Percentiles rank a stretch among this genome's conserved stretches.
Conservation (phyloP, 2,888 invertebrate species). For the Coremacera marginata region DNA sequence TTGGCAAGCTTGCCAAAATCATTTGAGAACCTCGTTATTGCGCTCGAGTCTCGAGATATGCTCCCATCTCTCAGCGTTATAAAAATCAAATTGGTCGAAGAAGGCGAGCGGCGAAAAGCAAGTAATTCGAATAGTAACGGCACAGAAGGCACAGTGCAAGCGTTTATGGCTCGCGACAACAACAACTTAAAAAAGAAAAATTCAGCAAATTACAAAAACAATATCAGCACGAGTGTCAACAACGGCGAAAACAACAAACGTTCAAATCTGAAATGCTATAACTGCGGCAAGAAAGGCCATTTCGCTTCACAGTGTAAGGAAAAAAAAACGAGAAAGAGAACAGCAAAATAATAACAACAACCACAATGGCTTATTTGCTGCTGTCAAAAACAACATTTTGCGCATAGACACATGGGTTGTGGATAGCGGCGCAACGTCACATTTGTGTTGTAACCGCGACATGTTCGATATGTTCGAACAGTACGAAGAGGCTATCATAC, state of each 20-base stretch:
- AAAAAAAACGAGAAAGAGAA: background rate
- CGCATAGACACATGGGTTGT: slow-evolving; percentile 30
- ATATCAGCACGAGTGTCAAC: too few relatives aligned
- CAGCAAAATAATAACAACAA: slow-evolving; percentile 1
- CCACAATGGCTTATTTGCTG: background rate
- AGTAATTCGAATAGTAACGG: background rate
- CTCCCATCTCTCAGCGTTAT: slow-evolving; percentile 24
- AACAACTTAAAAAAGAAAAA: background rate
- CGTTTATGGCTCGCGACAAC: slow-evolving; percentile 21
- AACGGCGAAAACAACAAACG: background rate
- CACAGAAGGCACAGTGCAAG: slow-evolving; percentile 3
- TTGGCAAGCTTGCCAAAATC: slow-evolving; percentile 28
- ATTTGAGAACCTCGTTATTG: slow-evolving; percentile 36
- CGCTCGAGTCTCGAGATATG: slow-evolving; percentile 25
- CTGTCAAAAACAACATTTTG: slow-evolving; percentile 24
- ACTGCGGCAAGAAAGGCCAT: slow-evolving; percentile 28
- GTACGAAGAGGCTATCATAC: slow-evolving; percentile 18
- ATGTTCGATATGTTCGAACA: slow-evolving; percentile 37
- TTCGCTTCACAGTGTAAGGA: slow-evolving; percentile 26
- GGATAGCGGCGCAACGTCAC: slow-evolving; percentile 39
- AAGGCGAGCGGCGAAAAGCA: slow-evolving; percentile 11
- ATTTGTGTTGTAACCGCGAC: slow-evolving; percentile 37
- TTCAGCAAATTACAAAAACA: background rate
- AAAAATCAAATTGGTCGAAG: slow-evolving; percentile 36
- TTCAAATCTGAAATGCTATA: slow-evolving; percentile 14